Evolutionary conservation across 2,797 vertebrate genomes (phyloP).

Genomic region (Sphaeramia orbicularis): DNA sequence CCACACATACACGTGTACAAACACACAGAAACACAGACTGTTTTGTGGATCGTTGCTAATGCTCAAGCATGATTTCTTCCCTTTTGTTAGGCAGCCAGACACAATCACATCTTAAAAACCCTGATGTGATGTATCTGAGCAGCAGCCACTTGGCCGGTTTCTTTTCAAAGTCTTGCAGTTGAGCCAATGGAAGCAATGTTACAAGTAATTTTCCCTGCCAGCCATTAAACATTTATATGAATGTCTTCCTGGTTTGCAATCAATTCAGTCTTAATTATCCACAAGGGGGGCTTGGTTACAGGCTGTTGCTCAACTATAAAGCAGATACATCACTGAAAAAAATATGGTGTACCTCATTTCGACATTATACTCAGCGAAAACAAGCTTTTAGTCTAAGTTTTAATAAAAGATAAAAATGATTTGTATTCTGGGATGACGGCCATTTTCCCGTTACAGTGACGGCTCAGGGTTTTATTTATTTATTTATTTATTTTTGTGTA

Average conservation of each 20-base stretch:
- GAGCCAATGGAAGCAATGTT: slow-evolving; percentile 6
- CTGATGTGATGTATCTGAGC: slow-evolving; percentile 36
- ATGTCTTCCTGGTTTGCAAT: slow-evolving; percentile 19
- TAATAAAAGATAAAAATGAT: neutral
- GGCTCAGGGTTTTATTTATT: neutral
- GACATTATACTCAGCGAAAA: neutral
- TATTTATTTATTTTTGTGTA: no score
- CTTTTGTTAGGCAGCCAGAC: slow-evolving; percentile 31
- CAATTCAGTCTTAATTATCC: slow-evolving; percentile 19
- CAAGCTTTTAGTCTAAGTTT: neutral
- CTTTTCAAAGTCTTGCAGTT: slow-evolving; percentile 26
- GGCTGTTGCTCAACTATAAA: slow-evolving; percentile 17
- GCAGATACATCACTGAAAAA: neutral
- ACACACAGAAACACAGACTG: slow-evolving; percentile 24
- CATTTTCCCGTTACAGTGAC: no score
- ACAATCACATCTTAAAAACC: slow-evolving; percentile 27
- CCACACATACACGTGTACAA: slow-evolving; percentile 11
- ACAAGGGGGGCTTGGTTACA: neutral
- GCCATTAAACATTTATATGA: slow-evolving; percentile 32
- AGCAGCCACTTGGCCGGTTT: slow-evolving; percentile 23
- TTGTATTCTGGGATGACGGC: neutral
- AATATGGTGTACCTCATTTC: neutral
- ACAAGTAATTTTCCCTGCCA: slow-evolving; percentile 27
- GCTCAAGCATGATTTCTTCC: slow-evolving; percentile 26
- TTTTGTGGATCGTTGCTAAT: slow-evolving; percentile 36